Conservation (phyloP, 2,113 vertebrate species). For the Aramus guarauna region DNA sequence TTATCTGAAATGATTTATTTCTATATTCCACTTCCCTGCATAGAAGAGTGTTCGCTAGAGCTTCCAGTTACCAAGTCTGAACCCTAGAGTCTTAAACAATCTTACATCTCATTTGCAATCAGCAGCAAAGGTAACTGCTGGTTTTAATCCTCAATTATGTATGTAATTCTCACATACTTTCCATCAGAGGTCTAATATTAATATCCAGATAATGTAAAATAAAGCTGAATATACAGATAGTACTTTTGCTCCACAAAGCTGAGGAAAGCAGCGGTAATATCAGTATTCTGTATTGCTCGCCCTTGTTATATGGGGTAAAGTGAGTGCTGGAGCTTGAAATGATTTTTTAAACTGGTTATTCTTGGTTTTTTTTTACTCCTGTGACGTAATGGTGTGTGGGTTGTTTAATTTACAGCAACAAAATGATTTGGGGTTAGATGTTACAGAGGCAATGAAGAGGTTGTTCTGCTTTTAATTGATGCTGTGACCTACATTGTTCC, state of each 20-base stretch:
- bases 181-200: not conserved
- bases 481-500: conserved; percentile 49
- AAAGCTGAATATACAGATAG: not conserved
- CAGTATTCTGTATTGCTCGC: not conserved
- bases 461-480: conserved; percentile 50
- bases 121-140: not conserved
- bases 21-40: not conserved
- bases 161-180: not conserved
- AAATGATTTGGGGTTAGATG: not conserved
- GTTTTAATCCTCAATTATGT: not conserved
- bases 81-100: not conserved
- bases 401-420: not conserved
- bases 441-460: not conserved
- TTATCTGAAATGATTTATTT: not conserved
- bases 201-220: not conserved
- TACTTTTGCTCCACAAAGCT: not conserved
- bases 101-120: not conserved
- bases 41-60: not conserved
- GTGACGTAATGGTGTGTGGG: not conserved
- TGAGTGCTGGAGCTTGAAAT: not conserved
- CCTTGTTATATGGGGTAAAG: not conserved
- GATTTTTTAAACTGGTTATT: not conserved
- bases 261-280: not conserved
- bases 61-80: not conserved
- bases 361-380: not conserved